Evolutionary conservation across 2,888 invertebrate genomes (phyloP), one percentile per base, ranked within the genome.

Genomic region (Hydriomena furcata): DNA sequence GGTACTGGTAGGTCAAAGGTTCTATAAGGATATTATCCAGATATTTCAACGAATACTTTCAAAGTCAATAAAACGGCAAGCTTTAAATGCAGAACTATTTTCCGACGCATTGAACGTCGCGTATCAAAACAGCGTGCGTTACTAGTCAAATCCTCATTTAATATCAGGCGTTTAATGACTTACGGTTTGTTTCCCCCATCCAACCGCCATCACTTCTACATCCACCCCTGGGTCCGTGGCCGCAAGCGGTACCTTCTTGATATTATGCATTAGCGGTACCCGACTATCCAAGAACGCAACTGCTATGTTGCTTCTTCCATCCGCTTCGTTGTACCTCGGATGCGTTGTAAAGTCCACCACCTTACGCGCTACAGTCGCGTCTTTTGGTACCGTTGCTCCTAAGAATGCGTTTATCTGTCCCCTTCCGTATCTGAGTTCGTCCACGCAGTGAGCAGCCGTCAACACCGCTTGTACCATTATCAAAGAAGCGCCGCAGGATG

Each of bases 191-290:
- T 31, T 31, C 17, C 35, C 21, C 28, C 44, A 36, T 7, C 35
- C 35, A 7, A 21, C 30, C 2, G 30, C 5, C 12, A 10, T 1
- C n/a, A 23, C 27, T 24, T 30, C 8, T 0, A 17, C 13, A 10
- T 17, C 7, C 2, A 10, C 12, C 4, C 0, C 24, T 17, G 23
- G 36, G 1, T 30, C 7, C 6, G 2, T 5, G 2, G 13, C 23
- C n/a, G 36, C 36, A 6, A 45, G 23, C n/a, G 28, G 30, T 5
- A 45, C 30, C 17, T 45, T 44, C 21, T 44, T 45, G 30, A 45
- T 45, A 11, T 13, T 23, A 36, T 45, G 36, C 13, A 3, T 36
- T 10, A 45, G 12, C 1, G 30, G 36, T 13, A 45, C 44, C 7
- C 13, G 36, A 1, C 11, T 17, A 0, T 36, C 30, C 23, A 45